A percentile compares a stretch with the other conserved stretches of the same genome.
These are phyloP conservation scores for Chaetodon trifasciatus DNA, from an alignment of 2,797 vertebrate genomes.

Conservation along the genomic window DNA sequence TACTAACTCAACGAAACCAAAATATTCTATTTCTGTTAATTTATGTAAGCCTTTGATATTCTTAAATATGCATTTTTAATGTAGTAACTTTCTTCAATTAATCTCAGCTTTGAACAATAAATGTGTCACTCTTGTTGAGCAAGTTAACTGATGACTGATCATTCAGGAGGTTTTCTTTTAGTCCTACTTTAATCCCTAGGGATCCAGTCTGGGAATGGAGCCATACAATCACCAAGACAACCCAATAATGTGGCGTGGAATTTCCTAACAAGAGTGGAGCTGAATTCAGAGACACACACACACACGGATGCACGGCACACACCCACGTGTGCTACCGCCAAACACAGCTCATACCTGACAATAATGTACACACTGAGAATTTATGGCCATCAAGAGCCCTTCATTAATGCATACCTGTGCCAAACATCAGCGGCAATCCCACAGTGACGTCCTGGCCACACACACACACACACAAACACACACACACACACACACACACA, in stretches of 20 bases:
- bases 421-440: constrained; percentile 62
- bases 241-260: constrained; percentile 83
- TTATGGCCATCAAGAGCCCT: constrained; percentile 61
- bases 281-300: constrained; percentile 68
- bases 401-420: constrained; percentile 58
- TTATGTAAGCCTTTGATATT: constrained; percentile 59
- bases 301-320: constrained; percentile 22
- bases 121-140: constrained; percentile 69
- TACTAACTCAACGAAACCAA: constrained; percentile 39
- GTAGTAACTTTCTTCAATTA: constrained; percentile 61
- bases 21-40: constrained; percentile 61
- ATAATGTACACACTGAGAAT: constrained; percentile 55
- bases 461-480: constrained; percentile 34
- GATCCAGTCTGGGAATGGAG: constrained; percentile 82
- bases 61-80: constrained; percentile 67
- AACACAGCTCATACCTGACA: constrained; percentile 62
- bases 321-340: constrained; percentile 58
- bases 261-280: constrained; percentile 81
- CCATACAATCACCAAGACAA: constrained; percentile 82
- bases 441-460: constrained; percentile 59
- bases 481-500: constrained; percentile 41
- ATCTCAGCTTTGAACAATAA: constrained; percentile 59
- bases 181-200: constrained; percentile 66
- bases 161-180: constrained; percentile 69
- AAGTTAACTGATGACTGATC: constrained; percentile 77